These are phyloP conservation scores for Ammodytes dubius DNA, from an alignment of 2,113 vertebrate species.

Conservation along the genomic window DNA sequence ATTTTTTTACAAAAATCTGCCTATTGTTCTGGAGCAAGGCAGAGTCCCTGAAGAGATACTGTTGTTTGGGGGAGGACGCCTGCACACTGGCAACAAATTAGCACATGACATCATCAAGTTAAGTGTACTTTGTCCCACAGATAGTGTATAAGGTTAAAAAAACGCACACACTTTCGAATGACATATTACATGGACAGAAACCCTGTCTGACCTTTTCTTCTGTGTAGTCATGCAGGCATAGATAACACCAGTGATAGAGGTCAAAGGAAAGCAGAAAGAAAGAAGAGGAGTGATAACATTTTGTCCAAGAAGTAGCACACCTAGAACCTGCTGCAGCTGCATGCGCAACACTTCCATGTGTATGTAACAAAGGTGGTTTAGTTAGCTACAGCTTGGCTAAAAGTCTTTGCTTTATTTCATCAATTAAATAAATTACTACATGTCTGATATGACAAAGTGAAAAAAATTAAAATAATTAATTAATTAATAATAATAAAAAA, in stretches of 20 bases:
- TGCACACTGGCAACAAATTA: background rate
- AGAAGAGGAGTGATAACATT: background rate
- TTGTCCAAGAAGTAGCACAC: background rate
- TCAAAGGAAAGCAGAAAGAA: background rate
- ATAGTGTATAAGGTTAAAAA: background rate
- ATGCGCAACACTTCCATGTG: background rate
- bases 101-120: background rate
- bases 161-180: background rate
- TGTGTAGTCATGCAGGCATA: background rate
- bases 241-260: slow-evolving; percentile 2
- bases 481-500: background rate
- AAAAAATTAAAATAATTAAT: too few species aligned
- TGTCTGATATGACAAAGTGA: background rate
- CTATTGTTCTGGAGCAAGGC: background rate
- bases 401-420: background rate
- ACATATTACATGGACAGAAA: background rate
- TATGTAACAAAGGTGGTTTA: background rate
- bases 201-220: background rate
- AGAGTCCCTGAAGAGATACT: background rate
- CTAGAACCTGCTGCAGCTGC: background rate
- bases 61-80: background rate
- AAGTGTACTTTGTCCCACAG: background rate
- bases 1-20: background rate
- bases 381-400: background rate
- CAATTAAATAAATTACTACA: background rate